Evolutionary conservation across 1,140 invertebrate genomes (phyloP), one percentile per base, ranked within the genome.

Genomic region (Anastatus disparis): DNA sequence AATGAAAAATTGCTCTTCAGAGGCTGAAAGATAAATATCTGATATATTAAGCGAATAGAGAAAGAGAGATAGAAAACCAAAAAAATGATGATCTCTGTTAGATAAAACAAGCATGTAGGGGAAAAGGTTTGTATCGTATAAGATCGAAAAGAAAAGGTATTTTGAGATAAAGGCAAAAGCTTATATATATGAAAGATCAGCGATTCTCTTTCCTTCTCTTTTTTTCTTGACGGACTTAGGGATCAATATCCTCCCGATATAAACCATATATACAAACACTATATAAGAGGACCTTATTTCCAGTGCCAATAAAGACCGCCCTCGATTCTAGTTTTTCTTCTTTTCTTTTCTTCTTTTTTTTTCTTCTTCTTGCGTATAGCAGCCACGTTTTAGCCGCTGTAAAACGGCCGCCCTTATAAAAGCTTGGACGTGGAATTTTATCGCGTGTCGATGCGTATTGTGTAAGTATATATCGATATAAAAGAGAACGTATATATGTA

Each of bases 161-260:
- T 40, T 27, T 6, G 42, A 59, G 62, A 63, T 35, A 48, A 40
- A 52, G 48, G 62, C 8, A 64, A 66, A 68, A 68, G 65, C 61
- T 61, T 67, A 72, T 74, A 74, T 74, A 71, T 70, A 72, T 77
- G 78, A 78, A 81, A 82, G 83, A 82, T 81, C 81, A 82, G 79
- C 81, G 80, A 76, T 79, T 84, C 80, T n/a, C n/a, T n/a, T n/a
- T n/a, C n/a, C n/a, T n/a, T n/a, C n/a, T n/a, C n/a, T n/a, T n/a
- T n/a, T n/a, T n/a, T n/a, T n/a, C 84, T 84, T 84, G 84, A 84
- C 82, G 82, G 83, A 84, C 83, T 79, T 81, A 80, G 81, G 81
- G 82, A 85, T 85, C 83, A 85, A 86, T 86, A 85, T 85, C 81
- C 80, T 83, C 81, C 84, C n/a, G n/a, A n/a, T n/a, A n/a, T 79